These are phyloP conservation scores for Regulus satrapa DNA, from an alignment of 2,113 vertebrate species.

Conservation along the genomic window DNA sequence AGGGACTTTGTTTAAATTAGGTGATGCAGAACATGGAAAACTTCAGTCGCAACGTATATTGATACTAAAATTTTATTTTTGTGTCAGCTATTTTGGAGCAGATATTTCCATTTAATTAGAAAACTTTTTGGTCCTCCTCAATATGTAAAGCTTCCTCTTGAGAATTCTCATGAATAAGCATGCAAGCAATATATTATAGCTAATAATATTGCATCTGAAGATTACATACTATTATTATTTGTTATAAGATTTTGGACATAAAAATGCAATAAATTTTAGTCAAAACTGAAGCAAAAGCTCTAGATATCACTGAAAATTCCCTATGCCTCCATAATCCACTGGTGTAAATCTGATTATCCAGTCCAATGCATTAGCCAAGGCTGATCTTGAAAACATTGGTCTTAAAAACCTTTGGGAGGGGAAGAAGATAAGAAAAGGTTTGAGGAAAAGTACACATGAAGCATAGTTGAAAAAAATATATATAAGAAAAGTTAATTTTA, in stretches of 20 bases:
- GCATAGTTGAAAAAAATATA: background rate
- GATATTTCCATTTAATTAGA: background rate
- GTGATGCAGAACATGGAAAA: background rate
- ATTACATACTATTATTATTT: background rate
- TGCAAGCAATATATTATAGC: background rate
- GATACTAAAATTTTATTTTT: background rate
- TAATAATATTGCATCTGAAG: background rate
- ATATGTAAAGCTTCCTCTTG: background rate
- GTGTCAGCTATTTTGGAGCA: background rate
- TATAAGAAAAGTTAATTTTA: background rate
- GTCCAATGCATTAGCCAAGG: background rate
- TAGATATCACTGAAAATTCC: background rate
- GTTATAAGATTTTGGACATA: background rate
- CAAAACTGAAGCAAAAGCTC: background rate
- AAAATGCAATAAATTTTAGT: background rate
- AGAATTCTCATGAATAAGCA: background rate
- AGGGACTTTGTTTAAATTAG: background rate
- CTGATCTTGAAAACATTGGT: background rate
- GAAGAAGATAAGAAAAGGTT: background rate
- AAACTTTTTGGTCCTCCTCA: background rate
- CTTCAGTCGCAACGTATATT: background rate
- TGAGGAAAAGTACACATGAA: background rate
- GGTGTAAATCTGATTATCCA: background rate
- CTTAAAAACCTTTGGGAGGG: background rate
- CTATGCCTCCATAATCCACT: background rate